A percentile compares a stretch with the other conserved stretches of the same genome.
These are phyloP conservation scores for Orchestia grillus DNA, from an alignment of 1,140 invertebrate species.

Conservation along the genomic window DNA sequence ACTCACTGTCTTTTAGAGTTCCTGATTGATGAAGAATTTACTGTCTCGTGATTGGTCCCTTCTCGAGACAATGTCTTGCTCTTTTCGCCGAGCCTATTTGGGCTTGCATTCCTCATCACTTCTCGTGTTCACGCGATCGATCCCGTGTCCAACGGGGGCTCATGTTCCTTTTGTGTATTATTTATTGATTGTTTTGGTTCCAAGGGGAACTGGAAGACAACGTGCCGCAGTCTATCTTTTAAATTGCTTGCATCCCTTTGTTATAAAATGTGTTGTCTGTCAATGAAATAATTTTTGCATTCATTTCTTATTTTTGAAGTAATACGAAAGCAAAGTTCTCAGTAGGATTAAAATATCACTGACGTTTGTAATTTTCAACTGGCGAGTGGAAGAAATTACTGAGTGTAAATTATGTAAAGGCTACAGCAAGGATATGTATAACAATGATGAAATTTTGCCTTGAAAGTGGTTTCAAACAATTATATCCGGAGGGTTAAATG, in stretches of 20 bases:
- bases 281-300: neutral
- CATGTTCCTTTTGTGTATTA: neutral
- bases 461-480: neutral
- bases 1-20: slow-evolving; percentile 3
- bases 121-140: neutral
- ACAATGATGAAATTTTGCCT: neutral
- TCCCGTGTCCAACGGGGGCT: neutral
- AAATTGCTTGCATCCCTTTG: neutral
- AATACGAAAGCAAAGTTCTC: neutral
- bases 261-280: neutral
- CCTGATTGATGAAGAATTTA: slow-evolving; percentile 14
- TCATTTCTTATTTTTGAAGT: neutral
- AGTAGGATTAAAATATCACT: neutral
- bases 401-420: neutral
- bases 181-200: neutral
- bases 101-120: neutral
- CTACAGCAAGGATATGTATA: neutral
- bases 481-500: neutral
- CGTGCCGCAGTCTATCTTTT: neutral
- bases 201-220: neutral
- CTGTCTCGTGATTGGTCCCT: slow-evolving; percentile 4
- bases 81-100: neutral
- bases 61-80: neutral
- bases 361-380: neutral
- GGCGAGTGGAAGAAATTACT: neutral